phyloP scores from a whole-genome alignment of 2,888 invertebrate species.

The Antitype chi region DNA sequence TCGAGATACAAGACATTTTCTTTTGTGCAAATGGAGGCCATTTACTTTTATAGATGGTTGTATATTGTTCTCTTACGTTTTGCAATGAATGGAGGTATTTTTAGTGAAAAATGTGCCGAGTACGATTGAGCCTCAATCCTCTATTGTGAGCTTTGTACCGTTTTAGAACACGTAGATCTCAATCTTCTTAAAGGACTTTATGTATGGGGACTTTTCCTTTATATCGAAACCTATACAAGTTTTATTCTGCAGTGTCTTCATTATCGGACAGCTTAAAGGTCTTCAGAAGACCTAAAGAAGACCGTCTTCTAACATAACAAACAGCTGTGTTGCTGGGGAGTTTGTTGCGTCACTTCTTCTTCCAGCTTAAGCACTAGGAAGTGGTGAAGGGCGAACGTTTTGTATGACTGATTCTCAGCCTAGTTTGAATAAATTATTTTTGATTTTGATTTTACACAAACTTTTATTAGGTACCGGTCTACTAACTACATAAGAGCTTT shows the following conservation, averaged over 20 bases:
- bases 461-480: neutral
- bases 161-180: neutral
- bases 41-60: constrained; percentile 11
- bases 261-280: neutral
- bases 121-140: constrained; percentile 8
- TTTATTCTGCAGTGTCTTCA: neutral
- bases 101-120: neutral
- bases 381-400: neutral
- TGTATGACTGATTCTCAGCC: neutral
- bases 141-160: neutral
- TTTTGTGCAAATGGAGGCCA: constrained; percentile 12
- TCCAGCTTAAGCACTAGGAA: neutral
- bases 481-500: neutral
- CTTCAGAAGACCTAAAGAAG: too few relatives aligned
- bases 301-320: neutral
- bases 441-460: neutral
- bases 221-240: neutral
- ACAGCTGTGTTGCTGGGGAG: neutral
- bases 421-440: neutral
- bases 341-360: neutral
- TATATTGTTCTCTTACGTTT: constrained; percentile 28
- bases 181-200: neutral
- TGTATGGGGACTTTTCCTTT: neutral
- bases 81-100: constrained; percentile 14
- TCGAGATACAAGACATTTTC: constrained; percentile 12